Evolutionary conservation across 1,140 invertebrate genomes (phyloP).

Genomic region (Mylabris phalerata): DNA sequence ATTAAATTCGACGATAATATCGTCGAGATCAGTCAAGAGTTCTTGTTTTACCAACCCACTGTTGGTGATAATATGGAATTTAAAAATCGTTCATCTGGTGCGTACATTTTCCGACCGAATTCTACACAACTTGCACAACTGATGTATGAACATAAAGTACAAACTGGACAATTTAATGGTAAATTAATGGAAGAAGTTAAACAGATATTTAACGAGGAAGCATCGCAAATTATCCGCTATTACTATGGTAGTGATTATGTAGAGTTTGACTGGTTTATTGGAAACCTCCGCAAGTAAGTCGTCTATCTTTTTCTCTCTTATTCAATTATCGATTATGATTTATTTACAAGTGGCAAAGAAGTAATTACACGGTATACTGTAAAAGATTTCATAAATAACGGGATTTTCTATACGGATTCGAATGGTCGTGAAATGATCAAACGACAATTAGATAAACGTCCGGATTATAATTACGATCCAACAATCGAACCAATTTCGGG

Average conservation of each 20-base stretch:
- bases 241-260: conserved; percentile 55
- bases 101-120: conserved; percentile 77
- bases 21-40: conserved; percentile 57
- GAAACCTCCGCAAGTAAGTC: conserved; percentile 59
- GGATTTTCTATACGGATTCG: conserved; percentile 84
- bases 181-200: conserved; percentile 74
- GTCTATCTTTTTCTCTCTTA: neutral
- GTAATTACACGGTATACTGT: conserved; percentile 65
- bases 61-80: conserved; percentile 50
- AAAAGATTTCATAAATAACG: conserved; percentile 52
- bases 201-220: conserved; percentile 64
- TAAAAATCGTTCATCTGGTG: conserved; percentile 61
- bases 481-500: conserved; percentile 61
- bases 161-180: conserved; percentile 53
- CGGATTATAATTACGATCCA: conserved; percentile 59
- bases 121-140: conserved; percentile 32
- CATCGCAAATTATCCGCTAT: conserved; percentile 73
- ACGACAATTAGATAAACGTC: conserved; percentile 39
- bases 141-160: conserved; percentile 43
- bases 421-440: conserved; percentile 86
- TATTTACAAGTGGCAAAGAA: conserved; percentile 57
- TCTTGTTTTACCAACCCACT: conserved; percentile 65
- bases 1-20: conserved; percentile 47
- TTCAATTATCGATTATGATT: neutral
- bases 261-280: conserved; percentile 89